Base-by-base conservation (phyloP, 2,113 vertebrate species). In the Rhinogobius similis region DNA sequence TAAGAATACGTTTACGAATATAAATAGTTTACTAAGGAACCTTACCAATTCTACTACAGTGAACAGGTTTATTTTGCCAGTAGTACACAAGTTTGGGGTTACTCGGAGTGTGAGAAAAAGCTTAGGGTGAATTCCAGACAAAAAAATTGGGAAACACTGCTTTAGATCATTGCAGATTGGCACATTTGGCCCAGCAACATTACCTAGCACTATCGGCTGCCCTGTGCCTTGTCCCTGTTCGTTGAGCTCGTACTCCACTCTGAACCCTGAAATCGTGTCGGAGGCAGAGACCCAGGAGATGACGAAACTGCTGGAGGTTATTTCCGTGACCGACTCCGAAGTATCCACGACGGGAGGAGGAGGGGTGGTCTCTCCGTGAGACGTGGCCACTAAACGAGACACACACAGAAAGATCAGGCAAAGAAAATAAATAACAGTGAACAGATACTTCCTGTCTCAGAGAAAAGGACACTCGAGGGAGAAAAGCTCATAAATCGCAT, bases 251-350 rank as follows among this genome's bases (percentile, higher is more conserved):
- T 99, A 99, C 70, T 97, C 96, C 12, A 99, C 94, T 48, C 95
- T 93, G 92, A 98, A 98, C 21, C 98, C 98, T 1, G 98, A 99
- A 52, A 98, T 92, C 0, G 96, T 98, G 92, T 98, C 95, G 0
- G 96, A 98, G 41, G 97, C 97, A 0, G 98, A 98, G 70, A 98
- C 95, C 98, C 98, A 99, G 10, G 98, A 99, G 76, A 99, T 92
- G 76, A 99, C 97, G 16, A 99, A 99, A 86, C 98, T 98, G 90
- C 93, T 98, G 87, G 97, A 92, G 10, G 98, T 99, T 83, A 99
- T 98, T 91, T 99, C 98, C 1, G 97, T 98, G 79, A 99, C 95
- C 0, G 97, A 98, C 67, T 99, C 97, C 0, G 96, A 97, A 63
- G 86, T 95, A 82, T 95, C 92, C 70, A 98, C 92, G 56, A 94